Percentiles rank a stretch among this genome's conserved stretches.
These are phyloP conservation scores for Cossypha niveicapilla DNA, from an alignment of 2,797 vertebrate genomes.

Conservation along the genomic window DNA sequence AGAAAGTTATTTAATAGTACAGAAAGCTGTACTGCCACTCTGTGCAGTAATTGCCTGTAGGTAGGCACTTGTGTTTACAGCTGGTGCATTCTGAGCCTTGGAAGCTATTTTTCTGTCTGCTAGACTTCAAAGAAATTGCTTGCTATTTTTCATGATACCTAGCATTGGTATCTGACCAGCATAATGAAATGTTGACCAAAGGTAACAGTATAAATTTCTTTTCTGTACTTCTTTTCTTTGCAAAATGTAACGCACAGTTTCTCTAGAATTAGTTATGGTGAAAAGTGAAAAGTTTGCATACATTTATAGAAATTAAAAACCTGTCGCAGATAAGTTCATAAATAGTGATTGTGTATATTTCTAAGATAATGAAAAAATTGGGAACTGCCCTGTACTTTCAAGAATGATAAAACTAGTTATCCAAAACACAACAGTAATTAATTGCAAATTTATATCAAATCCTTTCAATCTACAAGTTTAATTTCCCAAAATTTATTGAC, in stretches of 20 bases:
- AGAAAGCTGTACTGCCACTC: conserved; percentile 7
- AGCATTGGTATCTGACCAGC: background rate
- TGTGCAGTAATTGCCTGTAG: conserved; percentile 35
- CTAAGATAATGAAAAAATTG: background rate
- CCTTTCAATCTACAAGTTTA: background rate
- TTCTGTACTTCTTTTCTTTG: background rate
- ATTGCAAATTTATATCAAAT: background rate
- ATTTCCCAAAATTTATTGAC: background rate
- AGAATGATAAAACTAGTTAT: background rate
- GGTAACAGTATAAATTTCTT: background rate
- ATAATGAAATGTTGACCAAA: conserved; percentile 37
- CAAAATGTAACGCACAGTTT: background rate
- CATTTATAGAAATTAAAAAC: background rate
- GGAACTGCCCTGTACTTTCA: background rate
- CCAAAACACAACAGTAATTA: background rate
- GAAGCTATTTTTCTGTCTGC: conserved; percentile 51
- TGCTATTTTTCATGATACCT: conserved; percentile 22
- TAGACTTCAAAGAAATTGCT: conserved; percentile 19
- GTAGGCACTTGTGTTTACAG: conserved; percentile 22
- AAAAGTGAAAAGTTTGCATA: background rate
- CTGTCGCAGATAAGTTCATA: background rate
- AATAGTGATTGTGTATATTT: background rate
- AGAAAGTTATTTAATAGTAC: conserved; percentile 46
- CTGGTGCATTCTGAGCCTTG: conserved; percentile 19
- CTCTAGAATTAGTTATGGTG: background rate